A percentile compares a stretch with the other conserved stretches of the same genome.
These are phyloP conservation scores for Catocala fraxini DNA, from an alignment of 2,888 invertebrate genomes.

Conservation along the genomic window DNA sequence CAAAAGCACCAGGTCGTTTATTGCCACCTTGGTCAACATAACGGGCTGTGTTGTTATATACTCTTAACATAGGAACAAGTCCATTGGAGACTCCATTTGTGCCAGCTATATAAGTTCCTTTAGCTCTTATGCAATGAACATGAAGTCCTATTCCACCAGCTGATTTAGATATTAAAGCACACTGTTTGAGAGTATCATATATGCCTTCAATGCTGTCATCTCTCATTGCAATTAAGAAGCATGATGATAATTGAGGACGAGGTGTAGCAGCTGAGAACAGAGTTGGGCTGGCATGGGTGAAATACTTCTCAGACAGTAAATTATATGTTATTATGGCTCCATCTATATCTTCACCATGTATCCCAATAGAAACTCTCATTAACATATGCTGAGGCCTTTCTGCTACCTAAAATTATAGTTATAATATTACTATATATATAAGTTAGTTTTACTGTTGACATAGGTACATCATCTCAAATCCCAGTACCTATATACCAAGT, in stretches of 20 bases:
- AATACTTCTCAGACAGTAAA: slow-evolving; percentile 97
- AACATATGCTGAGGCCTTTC: slow-evolving; percentile 99
- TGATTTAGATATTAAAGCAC: slow-evolving; percentile 98
- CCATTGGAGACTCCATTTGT: slow-evolving; percentile 98
- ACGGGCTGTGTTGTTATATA: slow-evolving; percentile 97
- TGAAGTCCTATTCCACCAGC: slow-evolving; percentile 99
- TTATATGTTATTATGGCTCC: slow-evolving; percentile 98
- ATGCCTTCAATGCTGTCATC: slow-evolving; percentile 99
- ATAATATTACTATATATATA: too few species aligned
- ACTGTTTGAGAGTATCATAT: slow-evolving; percentile 96
- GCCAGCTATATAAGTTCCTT: slow-evolving; percentile 96
- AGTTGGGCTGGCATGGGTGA: slow-evolving; percentile 99
- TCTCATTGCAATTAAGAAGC: slow-evolving; percentile 97
- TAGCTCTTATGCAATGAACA: slow-evolving; percentile 97
- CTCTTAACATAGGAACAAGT: slow-evolving; percentile 97
- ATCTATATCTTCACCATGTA: slow-evolving; percentile 97
- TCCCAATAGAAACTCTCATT: slow-evolving; percentile 98
- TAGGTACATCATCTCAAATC: too few species aligned
- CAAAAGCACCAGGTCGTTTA: slow-evolving; percentile 99
- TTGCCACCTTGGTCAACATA: slow-evolving; percentile 99
- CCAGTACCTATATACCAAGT: too few species aligned
- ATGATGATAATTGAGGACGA: slow-evolving; percentile 97
- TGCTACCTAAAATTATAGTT: slow-evolving; percentile 87
- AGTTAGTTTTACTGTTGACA: too few species aligned
- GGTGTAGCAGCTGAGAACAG: slow-evolving; percentile 98